Evolutionary conservation across 2,797 vertebrate genomes (phyloP).

Genomic region (Alectoris magna): DNA sequence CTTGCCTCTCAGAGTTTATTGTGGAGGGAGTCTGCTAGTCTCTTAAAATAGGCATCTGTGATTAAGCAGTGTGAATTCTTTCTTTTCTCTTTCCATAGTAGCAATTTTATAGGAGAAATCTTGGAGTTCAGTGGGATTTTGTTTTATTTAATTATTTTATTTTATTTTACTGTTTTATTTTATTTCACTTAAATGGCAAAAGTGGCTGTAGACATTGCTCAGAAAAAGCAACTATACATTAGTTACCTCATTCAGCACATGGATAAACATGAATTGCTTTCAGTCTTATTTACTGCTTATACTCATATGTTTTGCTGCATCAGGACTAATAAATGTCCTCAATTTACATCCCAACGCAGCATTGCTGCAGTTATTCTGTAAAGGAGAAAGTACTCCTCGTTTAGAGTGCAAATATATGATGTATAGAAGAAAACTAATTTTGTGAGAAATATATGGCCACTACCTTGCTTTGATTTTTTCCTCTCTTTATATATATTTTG

Average conservation of each 20-base stretch:
- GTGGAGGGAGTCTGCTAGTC: not conserved
- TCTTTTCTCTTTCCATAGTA: not conserved
- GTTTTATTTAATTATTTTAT: not conserved
- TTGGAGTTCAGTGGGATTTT: not conserved
- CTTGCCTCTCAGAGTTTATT: not conserved
- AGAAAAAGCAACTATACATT: not conserved
- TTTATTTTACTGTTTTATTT: not conserved
- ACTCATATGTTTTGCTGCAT: not conserved
- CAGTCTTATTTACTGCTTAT: not conserved
- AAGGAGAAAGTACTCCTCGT: not conserved
- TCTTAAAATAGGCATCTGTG: not conserved
- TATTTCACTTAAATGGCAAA: not conserved
- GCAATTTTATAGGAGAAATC: not conserved
- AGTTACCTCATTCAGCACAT: not conserved
- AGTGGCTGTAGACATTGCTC: not conserved
- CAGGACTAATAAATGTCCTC: not conserved
- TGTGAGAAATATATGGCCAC: not conserved
- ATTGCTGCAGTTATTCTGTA: not conserved
- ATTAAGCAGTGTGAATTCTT: not conserved
- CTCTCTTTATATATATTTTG: not conserved
- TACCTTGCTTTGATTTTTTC: not conserved
- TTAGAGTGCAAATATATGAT: not conserved
- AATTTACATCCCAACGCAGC: not conserved
- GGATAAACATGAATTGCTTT: not conserved
- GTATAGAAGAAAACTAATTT: not conserved